Conservation (phyloP, 2,888 invertebrate species). For the Latrodectus elegans region DNA sequence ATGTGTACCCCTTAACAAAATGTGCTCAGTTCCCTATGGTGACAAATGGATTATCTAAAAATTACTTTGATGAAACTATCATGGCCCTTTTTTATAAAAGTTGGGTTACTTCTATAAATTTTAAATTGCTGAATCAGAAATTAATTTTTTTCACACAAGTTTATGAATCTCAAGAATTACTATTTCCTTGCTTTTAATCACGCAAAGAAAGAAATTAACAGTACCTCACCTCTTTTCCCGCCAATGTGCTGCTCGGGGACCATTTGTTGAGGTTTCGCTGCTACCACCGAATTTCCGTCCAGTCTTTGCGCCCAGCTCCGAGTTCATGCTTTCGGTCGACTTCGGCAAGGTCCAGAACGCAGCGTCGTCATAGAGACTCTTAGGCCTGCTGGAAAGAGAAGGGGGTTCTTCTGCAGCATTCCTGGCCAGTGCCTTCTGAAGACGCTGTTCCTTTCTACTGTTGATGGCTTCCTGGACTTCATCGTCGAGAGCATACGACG, state of each 20-base stretch:
- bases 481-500: conserved; percentile 45
- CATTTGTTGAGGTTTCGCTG: conserved; percentile 31
- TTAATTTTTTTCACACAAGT: too few relatives aligned
- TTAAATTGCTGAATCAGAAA: too few relatives aligned
- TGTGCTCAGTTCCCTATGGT: too few relatives aligned
- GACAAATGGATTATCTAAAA: too few relatives aligned
- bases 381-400: neutral
- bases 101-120: too few relatives aligned
- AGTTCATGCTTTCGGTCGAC: neutral
- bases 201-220: neutral
- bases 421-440: conserved; percentile 1
- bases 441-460: conserved; percentile 18
- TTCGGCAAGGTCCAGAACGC: conserved; percentile 43
- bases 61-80: too few relatives aligned
- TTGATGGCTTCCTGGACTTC: conserved; percentile 52
- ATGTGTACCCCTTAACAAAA: too few relatives aligned
- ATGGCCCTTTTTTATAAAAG: too few relatives aligned
- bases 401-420: neutral
- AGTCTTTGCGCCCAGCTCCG: conserved; percentile 17
- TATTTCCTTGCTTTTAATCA: too few relatives aligned
- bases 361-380: conserved; percentile 56
- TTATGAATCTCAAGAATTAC: too few relatives aligned
- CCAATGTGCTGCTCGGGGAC: conserved; percentile 46
- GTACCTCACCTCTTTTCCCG: conserved; percentile 52
- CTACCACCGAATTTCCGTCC: conserved; percentile 26